Percentiles rank a stretch among this genome's conserved stretches.
Conservation (phyloP, 1,140 invertebrate species). For the Megathymus violae region DNA sequence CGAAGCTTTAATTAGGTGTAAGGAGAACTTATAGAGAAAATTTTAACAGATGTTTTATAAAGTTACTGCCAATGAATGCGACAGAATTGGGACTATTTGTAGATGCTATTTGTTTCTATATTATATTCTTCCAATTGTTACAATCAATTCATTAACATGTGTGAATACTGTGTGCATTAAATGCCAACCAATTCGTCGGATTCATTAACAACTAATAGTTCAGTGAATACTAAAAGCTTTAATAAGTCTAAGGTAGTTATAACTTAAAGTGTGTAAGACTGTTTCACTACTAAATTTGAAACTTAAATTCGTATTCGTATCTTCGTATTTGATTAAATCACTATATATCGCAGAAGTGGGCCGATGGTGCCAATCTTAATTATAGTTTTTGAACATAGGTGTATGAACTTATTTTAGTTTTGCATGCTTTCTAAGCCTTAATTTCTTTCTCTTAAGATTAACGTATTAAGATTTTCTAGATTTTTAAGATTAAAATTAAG, state of each 20-base stretch:
- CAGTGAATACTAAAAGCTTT: constrained; percentile 59
- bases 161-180: constrained; percentile 6
- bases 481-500: constrained; percentile 26
- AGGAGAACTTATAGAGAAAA: constrained; percentile 37
- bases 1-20: constrained; percentile 76
- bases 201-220: constrained; percentile 16
- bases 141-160: not conserved
- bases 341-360: constrained; percentile 54
- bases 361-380: constrained; percentile 77
- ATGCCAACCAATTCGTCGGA: not conserved
- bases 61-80: constrained; percentile 4
- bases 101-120: not conserved
- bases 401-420: constrained; percentile 17
- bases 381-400: constrained; percentile 43
- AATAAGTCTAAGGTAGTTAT: constrained; percentile 56
- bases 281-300: constrained; percentile 25
- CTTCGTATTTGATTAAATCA: not conserved
- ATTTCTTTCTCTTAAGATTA: constrained; percentile 16
- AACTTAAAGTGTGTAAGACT: not conserved
- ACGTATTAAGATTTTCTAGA: not conserved
- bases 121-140: constrained; percentile 12
- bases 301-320: not conserved
- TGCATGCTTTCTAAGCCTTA: constrained; percentile 26
- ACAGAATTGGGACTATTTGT: constrained; percentile 14
- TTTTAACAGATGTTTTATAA: constrained; percentile 34